Evolutionary conservation across 2,888 invertebrate species (phyloP).

Genomic region (Eumerus sabulonum): DNA sequence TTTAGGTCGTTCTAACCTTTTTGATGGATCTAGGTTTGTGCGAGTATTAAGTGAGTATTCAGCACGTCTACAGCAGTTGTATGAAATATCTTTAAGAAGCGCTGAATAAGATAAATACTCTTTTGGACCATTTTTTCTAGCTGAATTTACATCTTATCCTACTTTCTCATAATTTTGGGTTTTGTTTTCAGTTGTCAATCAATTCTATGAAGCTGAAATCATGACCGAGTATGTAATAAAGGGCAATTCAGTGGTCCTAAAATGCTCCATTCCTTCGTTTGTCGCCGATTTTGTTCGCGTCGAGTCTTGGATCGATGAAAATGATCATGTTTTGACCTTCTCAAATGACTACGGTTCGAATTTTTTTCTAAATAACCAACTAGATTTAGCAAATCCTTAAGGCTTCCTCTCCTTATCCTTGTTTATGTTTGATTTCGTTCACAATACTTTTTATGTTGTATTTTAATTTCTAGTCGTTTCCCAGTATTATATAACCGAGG

Average conservation of each 20-base stretch:
- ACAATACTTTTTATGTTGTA: slow-evolving; percentile 33
- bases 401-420: slow-evolving; percentile 11
- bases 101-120: no score
- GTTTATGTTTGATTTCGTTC: slow-evolving; percentile 30
- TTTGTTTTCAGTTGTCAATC: slow-evolving; percentile 83
- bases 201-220: slow-evolving; percentile 86
- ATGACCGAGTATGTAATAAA: slow-evolving; percentile 87
- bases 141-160: no score
- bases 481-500: slow-evolving; percentile 93
- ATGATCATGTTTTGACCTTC: slow-evolving; percentile 74
- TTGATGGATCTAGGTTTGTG: no score
- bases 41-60: no score
- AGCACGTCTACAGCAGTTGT: no score
- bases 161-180: not conserved
- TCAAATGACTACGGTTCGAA: slow-evolving; percentile 77
- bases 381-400: slow-evolving; percentile 2
- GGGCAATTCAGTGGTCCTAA: slow-evolving; percentile 85
- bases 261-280: slow-evolving; percentile 87
- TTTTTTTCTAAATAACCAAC: slow-evolving; percentile 8
- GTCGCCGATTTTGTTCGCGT: slow-evolving; percentile 87
- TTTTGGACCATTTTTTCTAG: not conserved
- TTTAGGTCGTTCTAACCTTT: no score
- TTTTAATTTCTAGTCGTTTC: slow-evolving; percentile 85
- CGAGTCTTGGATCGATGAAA: slow-evolving; percentile 85
- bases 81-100: no score